phyloP scores from a whole-genome alignment of 2,113 vertebrate genomes.

The Ranitomeya variabilis region DNA sequence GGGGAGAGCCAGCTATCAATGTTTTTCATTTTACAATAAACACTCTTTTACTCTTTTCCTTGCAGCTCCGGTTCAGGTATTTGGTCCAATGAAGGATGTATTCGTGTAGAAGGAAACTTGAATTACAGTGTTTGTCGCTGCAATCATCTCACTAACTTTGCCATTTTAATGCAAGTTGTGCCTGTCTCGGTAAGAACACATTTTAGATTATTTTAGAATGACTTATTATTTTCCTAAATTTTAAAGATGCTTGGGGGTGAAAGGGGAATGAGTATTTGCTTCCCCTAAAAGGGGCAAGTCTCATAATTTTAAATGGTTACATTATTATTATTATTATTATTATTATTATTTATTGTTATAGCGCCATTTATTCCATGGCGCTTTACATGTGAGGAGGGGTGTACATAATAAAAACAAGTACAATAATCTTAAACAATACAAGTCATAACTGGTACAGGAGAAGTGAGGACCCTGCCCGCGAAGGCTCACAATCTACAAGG shows the following conservation, averaged over 20 bases:
- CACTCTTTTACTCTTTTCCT: conserved; percentile 16
- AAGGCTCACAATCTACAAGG: too few relatives aligned
- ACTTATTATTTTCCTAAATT: not conserved
- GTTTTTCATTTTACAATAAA: not conserved
- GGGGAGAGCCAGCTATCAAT: too few relatives aligned
- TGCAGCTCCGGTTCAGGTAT: conserved; percentile 78
- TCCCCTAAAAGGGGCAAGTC: not conserved
- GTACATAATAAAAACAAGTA: too few relatives aligned
- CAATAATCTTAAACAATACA: too few relatives aligned
- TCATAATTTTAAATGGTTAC: too few relatives aligned
- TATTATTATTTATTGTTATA: too few relatives aligned
- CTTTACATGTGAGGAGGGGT: too few relatives aligned
- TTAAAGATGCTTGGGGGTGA: not conserved
- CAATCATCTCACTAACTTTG: conserved; percentile 96
- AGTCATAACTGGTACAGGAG: too few relatives aligned
- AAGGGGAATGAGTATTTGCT: not conserved
- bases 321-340: too few relatives aligned
- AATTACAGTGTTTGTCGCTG: conserved; percentile 87
- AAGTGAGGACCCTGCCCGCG: too few relatives aligned
- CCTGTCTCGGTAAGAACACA: conserved; percentile 85
- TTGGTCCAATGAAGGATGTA: conserved; percentile 90
- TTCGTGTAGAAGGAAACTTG: conserved; percentile 78
- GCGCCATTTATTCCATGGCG: too few relatives aligned
- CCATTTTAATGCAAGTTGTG: conserved; percentile 98
- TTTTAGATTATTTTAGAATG: not conserved